Conservation (phyloP, 2,113 vertebrate species). For the Leptobrachium leishanense region DNA sequence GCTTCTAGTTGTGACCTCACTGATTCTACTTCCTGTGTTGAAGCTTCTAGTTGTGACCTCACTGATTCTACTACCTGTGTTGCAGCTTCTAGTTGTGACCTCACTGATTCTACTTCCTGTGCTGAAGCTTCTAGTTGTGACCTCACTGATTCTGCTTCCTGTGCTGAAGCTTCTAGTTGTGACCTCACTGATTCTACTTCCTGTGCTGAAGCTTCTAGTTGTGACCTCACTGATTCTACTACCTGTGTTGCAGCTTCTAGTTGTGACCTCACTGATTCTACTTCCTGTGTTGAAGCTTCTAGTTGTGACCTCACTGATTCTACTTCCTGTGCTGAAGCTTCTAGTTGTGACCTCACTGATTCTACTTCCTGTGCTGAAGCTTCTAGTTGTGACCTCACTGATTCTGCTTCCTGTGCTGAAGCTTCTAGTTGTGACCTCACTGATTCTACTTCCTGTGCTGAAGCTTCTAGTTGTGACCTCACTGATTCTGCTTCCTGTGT, state of each 20-base stretch:
- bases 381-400: constrained; percentile 3
- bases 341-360: constrained; percentile 61
- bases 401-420: background rate
- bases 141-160: background rate
- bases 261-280: background rate
- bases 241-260: background rate
- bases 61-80: background rate
- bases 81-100: background rate
- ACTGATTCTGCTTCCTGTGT: background rate
- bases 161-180: background rate
- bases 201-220: background rate
- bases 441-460: background rate
- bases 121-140: background rate
- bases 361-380: constrained; percentile 10
- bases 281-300: background rate
- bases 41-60: background rate
- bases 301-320: background rate
- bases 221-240: background rate
- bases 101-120: background rate
- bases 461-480: background rate
- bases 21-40: background rate
- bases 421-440: background rate
- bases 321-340: constrained; percentile 45
- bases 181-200: background rate
- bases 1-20: constrained; percentile 54